phyloP scores from a whole-genome alignment of 2,797 vertebrate genomes.

The Parambassis ranga region DNA sequence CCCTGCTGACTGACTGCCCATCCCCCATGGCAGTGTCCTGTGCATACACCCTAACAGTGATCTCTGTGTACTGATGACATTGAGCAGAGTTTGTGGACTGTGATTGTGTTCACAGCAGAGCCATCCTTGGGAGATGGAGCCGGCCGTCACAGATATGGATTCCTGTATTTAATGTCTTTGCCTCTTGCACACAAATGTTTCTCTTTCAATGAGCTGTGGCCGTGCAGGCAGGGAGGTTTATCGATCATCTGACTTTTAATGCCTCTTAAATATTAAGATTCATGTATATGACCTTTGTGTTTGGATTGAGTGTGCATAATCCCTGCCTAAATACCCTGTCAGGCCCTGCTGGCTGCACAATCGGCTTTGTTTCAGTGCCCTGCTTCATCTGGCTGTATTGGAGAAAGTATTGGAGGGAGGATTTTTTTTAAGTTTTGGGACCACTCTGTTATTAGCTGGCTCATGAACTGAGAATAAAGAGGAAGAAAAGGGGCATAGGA shows the following conservation, averaged over 20 bases:
- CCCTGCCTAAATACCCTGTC: conserved; percentile 28
- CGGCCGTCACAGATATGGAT: conserved; percentile 62
- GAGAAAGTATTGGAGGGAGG: background rate
- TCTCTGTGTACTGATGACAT: conserved; percentile 47
- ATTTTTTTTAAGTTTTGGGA: background rate
- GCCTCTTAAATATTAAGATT: conserved; percentile 72
- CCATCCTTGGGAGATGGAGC: conserved; percentile 52
- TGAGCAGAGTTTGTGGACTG: conserved; percentile 46
- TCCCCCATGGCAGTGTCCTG: conserved; percentile 30
- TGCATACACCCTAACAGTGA: conserved; percentile 28
- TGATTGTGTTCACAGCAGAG: conserved; percentile 35
- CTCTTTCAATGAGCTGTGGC: conserved; percentile 54
- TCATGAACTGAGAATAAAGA: background rate
- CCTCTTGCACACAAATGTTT: conserved; percentile 53
- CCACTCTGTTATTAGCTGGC: background rate
- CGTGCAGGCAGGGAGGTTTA: conserved; percentile 41
- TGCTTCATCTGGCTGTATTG: conserved; percentile 10
- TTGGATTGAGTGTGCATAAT: conserved; percentile 46
- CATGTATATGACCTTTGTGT: conserved; percentile 70
- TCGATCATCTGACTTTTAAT: conserved; percentile 72
- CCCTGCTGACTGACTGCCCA: background rate
- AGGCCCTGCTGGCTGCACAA: conserved; percentile 1
- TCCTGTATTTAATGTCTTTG: conserved; percentile 47
- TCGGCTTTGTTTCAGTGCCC: conserved; percentile 26
- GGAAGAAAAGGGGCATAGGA: background rate